Base-by-base conservation (phyloP, 2,888 invertebrate species). In the Timema cristinae region DNA sequence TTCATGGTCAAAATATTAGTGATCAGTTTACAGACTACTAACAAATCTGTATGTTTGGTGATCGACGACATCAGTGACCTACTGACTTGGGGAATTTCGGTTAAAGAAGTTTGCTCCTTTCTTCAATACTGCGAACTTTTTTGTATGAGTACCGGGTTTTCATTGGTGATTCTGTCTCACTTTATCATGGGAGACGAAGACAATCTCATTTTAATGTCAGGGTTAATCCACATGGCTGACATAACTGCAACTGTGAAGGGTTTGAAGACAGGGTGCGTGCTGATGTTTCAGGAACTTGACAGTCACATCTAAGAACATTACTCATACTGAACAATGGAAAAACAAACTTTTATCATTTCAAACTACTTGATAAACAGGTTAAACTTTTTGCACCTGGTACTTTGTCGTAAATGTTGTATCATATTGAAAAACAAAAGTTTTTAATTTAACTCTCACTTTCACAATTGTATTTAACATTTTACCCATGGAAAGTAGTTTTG, bases 41-140 rank as follows among this genome's bases (percentile, higher is more conserved):
- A 81, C 77, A 77, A 80, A 76, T 79, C 83, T 75, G 85, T 87
- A 6, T 87, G 85, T 76, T 81, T 92, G 66, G 85, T 93, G 67
- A 82, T 92, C 71, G 93, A 93, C 80, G 92, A 92, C 78, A 78
- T 92, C 48, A 88, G 90, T 74, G 90, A 91, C 79, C 83, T 93
- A 50, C 85, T 90, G 78, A 90, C 91, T 81, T 82, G 92, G 74
- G 87, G 86, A 66, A 84, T 86, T 66, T 84, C 82, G 76, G 77
- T 88, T 0, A 83, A 79, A 75, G 83, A 87, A 76, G 83, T 89
- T 0, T 85, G 84, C 77, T 78, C 75, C 63, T 86, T 88, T 79
- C 83, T 84, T 76, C 85, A 84, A 76, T 81, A 83, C 72, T 81
- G 85, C 81, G 84, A 72, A 80, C 81, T 75, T 78, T 84, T 61